These are phyloP conservation scores for Limnephilus auricula DNA, from an alignment of 2,888 invertebrate species.

Conservation along the genomic window DNA sequence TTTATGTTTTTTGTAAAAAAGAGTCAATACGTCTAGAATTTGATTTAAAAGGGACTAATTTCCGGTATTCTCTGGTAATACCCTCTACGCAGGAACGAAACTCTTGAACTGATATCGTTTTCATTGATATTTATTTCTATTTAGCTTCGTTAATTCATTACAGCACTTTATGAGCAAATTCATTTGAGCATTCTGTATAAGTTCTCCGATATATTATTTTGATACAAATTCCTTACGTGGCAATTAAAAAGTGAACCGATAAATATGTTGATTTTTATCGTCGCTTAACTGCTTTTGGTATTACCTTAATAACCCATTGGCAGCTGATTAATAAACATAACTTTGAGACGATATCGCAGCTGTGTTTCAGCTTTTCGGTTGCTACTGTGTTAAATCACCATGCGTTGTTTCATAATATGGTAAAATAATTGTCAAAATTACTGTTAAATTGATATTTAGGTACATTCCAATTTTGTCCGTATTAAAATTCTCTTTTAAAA, in stretches of 20 bases:
- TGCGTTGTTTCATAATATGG: neutral
- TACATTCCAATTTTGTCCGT: neutral
- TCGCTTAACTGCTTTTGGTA: neutral
- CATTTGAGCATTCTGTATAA: neutral
- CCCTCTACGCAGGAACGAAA: too few species aligned
- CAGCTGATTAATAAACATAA: neutral
- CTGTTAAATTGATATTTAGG: neutral
- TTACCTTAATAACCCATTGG: neutral
- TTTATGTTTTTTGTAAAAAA: too few species aligned
- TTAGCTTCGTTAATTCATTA: neutral
- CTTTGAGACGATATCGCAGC: conserved; percentile 12
- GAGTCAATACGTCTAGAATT: too few species aligned
- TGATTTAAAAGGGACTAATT: too few species aligned
- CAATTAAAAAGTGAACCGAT: conserved; percentile 38
- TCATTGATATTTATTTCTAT: neutral
- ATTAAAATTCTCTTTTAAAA: neutral
- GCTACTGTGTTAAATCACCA: conserved; percentile 7
- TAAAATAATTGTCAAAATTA: neutral
- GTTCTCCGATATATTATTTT: conserved; percentile 16
- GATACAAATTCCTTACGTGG: conserved; percentile 23
- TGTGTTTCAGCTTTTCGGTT: conserved; percentile 6
- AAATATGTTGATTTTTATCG: conserved; percentile 34
- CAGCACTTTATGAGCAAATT: neutral
- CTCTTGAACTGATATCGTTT: neutral
- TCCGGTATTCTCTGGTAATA: too few species aligned